Conservation (phyloP, 2,113 vertebrate genomes). For the Tupaia chinensis region DNA sequence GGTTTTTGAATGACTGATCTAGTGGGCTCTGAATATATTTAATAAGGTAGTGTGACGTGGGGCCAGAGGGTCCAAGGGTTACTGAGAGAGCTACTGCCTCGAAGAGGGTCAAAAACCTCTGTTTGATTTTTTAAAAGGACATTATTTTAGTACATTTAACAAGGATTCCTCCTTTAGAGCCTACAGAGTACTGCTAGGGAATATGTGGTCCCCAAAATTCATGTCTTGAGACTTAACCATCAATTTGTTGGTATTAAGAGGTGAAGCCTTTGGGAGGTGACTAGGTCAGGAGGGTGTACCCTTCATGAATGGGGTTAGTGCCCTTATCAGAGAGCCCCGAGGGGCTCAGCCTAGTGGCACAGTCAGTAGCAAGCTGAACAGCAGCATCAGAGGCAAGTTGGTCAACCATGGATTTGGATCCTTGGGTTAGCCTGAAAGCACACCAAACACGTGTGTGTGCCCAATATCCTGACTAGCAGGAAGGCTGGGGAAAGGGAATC, state of each 20-base stretch:
- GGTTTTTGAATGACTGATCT: background rate
- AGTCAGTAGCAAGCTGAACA: too few relatives aligned
- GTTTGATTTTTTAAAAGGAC: background rate
- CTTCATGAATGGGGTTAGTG: background rate
- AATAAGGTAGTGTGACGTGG: background rate
- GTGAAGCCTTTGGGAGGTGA: background rate
- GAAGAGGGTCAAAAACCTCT: background rate
- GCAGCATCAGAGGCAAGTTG: too few relatives aligned
- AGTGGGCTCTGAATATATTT: background rate
- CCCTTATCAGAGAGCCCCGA: background rate
- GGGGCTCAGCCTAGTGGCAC: too few relatives aligned
- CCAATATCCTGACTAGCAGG: too few relatives aligned
- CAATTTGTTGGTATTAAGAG: background rate
- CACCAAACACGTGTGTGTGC: too few relatives aligned
- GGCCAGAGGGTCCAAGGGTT: background rate
- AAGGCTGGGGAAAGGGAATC: too few relatives aligned
- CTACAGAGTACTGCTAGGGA: background rate
- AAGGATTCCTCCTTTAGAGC: background rate
- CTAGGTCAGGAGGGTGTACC: background rate
- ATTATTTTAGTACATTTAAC: conserved; percentile 6
- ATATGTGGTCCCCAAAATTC: background rate
- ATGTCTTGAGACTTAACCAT: background rate
- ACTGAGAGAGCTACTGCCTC: background rate
- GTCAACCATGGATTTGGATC: too few relatives aligned
- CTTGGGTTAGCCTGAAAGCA: too few relatives aligned